phyloP scores from a whole-genome alignment of 2,113 vertebrate species.

The Polyodon spathula region DNA sequence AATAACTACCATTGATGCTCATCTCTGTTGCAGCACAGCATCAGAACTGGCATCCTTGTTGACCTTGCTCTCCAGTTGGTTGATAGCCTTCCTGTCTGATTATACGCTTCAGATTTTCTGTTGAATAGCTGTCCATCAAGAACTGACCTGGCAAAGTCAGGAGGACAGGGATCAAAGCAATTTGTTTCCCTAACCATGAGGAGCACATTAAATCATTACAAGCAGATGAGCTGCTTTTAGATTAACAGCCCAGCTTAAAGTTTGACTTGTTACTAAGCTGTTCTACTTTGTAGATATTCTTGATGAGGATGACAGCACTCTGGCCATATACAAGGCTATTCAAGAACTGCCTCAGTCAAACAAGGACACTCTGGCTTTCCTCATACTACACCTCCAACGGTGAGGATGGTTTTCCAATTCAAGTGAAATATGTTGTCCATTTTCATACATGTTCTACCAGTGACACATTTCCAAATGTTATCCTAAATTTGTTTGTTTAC shows the following conservation, averaged over 20 bases:
- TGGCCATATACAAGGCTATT: slow-evolving; percentile 46
- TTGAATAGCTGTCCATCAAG: neutral
- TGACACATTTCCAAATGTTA: too few relatives aligned
- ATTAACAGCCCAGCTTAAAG: neutral
- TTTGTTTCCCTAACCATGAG: too few relatives aligned
- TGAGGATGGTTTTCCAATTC: too few relatives aligned
- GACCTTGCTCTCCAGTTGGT: neutral
- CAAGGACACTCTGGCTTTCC: slow-evolving; percentile 70
- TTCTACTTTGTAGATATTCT: slow-evolving; percentile 41
- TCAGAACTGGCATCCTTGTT: neutral
- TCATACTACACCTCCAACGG: slow-evolving; percentile 63
- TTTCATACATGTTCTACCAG: too few relatives aligned
- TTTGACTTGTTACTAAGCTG: neutral
- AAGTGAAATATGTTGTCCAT: neutral
- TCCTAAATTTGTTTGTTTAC: too few relatives aligned
- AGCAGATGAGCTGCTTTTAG: too few relatives aligned
- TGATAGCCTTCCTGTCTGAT: neutral
- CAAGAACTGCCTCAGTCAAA: slow-evolving; percentile 61
- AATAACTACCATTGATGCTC: slow-evolving; percentile 6
- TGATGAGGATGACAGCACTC: slow-evolving; percentile 38
- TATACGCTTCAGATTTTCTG: neutral
- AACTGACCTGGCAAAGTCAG: neutral
- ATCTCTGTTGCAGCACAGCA: neutral
- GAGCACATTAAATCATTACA: too few relatives aligned
- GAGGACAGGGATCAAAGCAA: neutral